These are phyloP conservation scores for Nemurella pictetii DNA, from an alignment of 2,888 invertebrate genomes.

Conservation along the genomic window DNA sequence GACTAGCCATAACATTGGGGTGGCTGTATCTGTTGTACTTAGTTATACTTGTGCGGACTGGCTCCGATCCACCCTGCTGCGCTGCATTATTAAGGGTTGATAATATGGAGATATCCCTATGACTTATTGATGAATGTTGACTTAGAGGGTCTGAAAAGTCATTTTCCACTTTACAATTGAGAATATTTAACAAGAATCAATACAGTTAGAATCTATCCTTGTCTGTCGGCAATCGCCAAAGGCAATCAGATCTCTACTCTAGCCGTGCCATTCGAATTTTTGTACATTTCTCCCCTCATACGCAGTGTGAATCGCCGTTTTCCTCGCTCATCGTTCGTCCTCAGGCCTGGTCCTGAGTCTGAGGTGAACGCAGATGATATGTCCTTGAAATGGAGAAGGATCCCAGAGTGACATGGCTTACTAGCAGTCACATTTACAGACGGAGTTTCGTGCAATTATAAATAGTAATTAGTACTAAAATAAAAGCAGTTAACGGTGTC, in stretches of 20 bases:
- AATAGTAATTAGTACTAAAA: not conserved
- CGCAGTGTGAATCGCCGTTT: not conserved
- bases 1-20: not conserved
- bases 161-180: slow-evolving; percentile 32
- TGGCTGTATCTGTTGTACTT: not conserved
- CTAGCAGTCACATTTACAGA: not conserved
- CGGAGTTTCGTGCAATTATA: not conserved
- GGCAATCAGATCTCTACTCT: not conserved
- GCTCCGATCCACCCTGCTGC: not conserved
- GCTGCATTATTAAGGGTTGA: not conserved
- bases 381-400: too few species aligned
- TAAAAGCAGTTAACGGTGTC: not conserved
- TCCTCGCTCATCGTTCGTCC: too few species aligned
- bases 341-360: too few species aligned
- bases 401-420: too few species aligned
- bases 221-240: not conserved
- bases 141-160: slow-evolving; percentile 30
- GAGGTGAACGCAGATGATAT: too few species aligned
- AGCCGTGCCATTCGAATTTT: not conserved
- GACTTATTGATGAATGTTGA: slow-evolving; percentile 31
- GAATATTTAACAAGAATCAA: slow-evolving; percentile 32
- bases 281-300: not conserved
- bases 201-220: slow-evolving; percentile 1
- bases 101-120: slow-evolving; percentile 29
- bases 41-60: not conserved